Base-by-base conservation (phyloP, 2,113 vertebrate species). In the Oxyura jamaicensis region DNA sequence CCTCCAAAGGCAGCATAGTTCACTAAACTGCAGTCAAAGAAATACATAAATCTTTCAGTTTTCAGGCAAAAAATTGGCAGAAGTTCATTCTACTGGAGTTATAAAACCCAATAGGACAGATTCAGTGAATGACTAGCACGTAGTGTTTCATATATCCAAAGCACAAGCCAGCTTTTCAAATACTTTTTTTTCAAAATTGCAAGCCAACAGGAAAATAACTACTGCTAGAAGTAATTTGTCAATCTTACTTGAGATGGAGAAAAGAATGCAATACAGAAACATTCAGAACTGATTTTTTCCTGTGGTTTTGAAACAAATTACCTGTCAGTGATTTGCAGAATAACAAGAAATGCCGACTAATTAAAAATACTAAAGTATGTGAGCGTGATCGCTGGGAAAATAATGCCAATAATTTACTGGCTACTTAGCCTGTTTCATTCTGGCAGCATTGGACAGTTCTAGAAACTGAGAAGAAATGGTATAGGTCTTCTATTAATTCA, bases 301-400 rank as follows among this genome's bases (percentile, higher is more conserved):
- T 86, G 89, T 39, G 75, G 74, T 95, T 93, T 93, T 95, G 71
- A 94, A 94, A 94, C 46, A 93, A 87, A 94, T 80, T 77, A 97
- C 83, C 84, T 92, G 92, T 58, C 88, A 85, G 35, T 83, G 80
- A 93, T 93, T 92, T 75, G 59, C 53, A 94, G 65, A 92, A 79
- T 82, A 95, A 86, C 75, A 89, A 95, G 85, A 90, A 95, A 84
- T 73, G 88, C 36, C 39, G 35, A 73, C 71, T 96, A 96, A 97
- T 96, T 96, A 95, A 95, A 90, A 86, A 76, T 87, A 88, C 28
- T 94, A 80, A 90, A 93, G 79, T 81, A 91, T 69, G 75, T 76
- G 48, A 92, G 28, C 28, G 33, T 67, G 88, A 87, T 69, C 50
- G 33, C 77, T 89, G 25, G 46, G 62, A 86, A 91, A 95, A 88